These are phyloP conservation scores for Ophiodon elongatus DNA, from an alignment of 2,113 vertebrate species.

Conservation along the genomic window DNA sequence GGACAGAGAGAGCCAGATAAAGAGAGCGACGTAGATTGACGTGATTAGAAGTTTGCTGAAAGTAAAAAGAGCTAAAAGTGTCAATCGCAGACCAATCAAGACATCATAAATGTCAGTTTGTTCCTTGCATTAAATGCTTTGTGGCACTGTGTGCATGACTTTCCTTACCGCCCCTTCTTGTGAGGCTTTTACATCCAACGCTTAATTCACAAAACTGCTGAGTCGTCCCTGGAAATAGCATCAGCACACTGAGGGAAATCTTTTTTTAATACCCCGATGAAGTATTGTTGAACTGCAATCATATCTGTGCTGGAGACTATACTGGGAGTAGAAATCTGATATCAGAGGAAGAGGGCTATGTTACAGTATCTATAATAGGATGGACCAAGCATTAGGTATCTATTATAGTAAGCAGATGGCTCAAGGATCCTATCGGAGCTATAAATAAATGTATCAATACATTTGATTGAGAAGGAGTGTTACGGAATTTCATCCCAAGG, in stretches of 20 bases:
- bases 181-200: constrained; percentile 50
- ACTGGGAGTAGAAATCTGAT: constrained; percentile 49
- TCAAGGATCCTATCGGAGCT: constrained; percentile 65
- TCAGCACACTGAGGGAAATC: constrained; percentile 26
- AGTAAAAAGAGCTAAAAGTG: constrained; percentile 29
- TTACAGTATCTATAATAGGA: constrained; percentile 63
- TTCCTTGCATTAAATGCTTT: constrained; percentile 41
- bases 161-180: constrained; percentile 63
- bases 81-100: constrained; percentile 41
- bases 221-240: constrained; percentile 59
- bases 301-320: constrained; percentile 40
- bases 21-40: constrained; percentile 36
- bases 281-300: constrained; percentile 51
- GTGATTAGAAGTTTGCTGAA: constrained; percentile 49
- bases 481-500: constrained; percentile 64
- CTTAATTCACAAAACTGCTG: constrained; percentile 69
- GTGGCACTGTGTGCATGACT: constrained; percentile 56
- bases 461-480: constrained; percentile 59
- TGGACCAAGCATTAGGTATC: constrained; percentile 47
- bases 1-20: constrained; percentile 32
- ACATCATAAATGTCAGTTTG: constrained; percentile 42
- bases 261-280: constrained; percentile 55
- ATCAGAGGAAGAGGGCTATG: constrained; percentile 22
- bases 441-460: constrained; percentile 77
- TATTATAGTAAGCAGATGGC: constrained; percentile 61